Evolutionary conservation across 2,797 vertebrate species (phyloP).

Genomic region (Eleutherodactylus coqui): DNA sequence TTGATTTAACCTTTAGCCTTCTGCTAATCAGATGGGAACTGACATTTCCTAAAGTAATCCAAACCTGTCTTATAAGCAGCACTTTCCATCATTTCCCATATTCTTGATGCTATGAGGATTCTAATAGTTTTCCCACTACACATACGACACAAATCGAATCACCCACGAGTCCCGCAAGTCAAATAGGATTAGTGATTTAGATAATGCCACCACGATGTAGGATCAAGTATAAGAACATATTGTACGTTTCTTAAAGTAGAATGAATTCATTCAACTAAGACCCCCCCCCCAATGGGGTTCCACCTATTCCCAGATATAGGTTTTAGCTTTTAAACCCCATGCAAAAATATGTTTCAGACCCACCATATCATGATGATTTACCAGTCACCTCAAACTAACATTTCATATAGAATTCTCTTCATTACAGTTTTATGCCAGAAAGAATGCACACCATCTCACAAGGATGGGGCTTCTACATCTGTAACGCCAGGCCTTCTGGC

Average conservation of each 20-base stretch:
- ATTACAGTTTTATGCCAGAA: too few species aligned
- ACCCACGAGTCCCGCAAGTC: conserved; percentile 37
- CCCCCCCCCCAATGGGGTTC: too few species aligned
- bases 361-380: too few species aligned
- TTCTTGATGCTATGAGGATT: conserved; percentile 6
- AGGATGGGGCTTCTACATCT: too few species aligned
- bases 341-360: too few species aligned
- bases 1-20: conserved; percentile 38
- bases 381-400: too few species aligned
- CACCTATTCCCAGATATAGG: too few species aligned
- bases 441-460: too few species aligned
- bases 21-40: conserved; percentile 32
- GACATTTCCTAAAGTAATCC: conserved; percentile 54
- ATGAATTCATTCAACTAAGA: not conserved
- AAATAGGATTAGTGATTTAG: conserved; percentile 42
- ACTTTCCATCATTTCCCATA: not conserved
- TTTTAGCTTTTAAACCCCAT: too few species aligned
- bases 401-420: too few species aligned
- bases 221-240: not conserved
- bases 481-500: too few species aligned
- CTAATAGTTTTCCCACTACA: conserved; percentile 31
- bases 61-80: not conserved
- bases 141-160: conserved; percentile 40
- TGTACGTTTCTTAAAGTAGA: not conserved
- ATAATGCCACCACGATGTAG: not conserved